A percentile compares a stretch with the other conserved stretches of the same genome.
phyloP scores from a whole-genome alignment of 2,113 vertebrate genomes.

The Coracopsis vasa region DNA sequence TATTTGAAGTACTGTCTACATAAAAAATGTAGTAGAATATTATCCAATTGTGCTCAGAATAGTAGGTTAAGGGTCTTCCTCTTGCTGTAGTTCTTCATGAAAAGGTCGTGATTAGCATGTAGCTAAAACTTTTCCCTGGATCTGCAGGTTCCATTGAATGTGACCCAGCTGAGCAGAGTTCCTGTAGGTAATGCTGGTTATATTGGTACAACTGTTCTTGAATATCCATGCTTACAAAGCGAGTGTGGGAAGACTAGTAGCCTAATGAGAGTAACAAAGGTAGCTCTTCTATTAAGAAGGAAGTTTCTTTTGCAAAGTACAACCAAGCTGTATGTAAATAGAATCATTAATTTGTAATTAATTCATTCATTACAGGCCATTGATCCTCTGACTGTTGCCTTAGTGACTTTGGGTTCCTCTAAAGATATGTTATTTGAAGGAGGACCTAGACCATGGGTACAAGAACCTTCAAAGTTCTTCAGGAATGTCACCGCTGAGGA shows the following conservation, averaged over 20 bases:
- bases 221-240: not conserved
- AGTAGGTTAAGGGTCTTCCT: not conserved
- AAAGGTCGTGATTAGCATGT: not conserved
- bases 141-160: not conserved
- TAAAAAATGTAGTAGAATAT: not conserved
- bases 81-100: not conserved
- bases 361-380: conserved; percentile 72
- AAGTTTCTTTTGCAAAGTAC: not conserved
- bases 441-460: conserved; percentile 91
- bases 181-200: not conserved
- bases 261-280: not conserved
- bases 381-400: conserved; percentile 84
- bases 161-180: not conserved
- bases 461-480: conserved; percentile 94
- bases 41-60: not conserved
- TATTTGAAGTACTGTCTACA: not conserved
- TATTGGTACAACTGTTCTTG: not conserved
- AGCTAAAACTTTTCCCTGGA: not conserved
- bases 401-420: conserved; percentile 94
- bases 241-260: not conserved
- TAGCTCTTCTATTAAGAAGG: not conserved
- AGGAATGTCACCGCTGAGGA: conserved; percentile 81
- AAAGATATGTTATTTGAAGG: conserved; percentile 94
- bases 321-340: not conserved
- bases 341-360: not conserved